Percentiles rank a stretch among this genome's conserved stretches.
These are phyloP conservation scores for Heterodera filipjevi DNA, from an alignment of 2,888 invertebrate genomes.

Conservation along the genomic window DNA sequence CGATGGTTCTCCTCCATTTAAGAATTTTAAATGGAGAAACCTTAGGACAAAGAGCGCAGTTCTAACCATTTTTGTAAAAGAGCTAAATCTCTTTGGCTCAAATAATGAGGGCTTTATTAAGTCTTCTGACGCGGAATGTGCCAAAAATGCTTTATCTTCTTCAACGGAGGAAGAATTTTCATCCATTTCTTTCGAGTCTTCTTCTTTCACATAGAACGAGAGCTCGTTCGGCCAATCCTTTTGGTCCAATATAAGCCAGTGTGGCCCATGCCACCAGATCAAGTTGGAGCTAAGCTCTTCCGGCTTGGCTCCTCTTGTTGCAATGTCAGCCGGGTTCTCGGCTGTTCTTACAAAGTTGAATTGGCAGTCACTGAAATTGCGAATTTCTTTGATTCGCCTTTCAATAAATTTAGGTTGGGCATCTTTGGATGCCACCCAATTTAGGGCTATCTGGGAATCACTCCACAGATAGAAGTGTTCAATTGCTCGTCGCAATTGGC, in stretches of 20 bases:
- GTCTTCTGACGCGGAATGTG: neutral
- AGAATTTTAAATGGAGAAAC: neutral
- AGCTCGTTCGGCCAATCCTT: too few species aligned
- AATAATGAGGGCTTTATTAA: neutral
- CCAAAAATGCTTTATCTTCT: neutral
- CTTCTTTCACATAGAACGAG: too few species aligned
- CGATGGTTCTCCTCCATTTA: neutral
- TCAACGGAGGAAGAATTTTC: neutral
- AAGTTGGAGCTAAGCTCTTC: neutral
- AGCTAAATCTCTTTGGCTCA: neutral
- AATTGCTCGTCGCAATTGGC: neutral
- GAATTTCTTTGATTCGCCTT: conserved; percentile 17
- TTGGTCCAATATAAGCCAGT: neutral
- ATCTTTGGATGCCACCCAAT: neutral
- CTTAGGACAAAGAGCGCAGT: neutral
- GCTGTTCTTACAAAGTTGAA: conserved; percentile 24
- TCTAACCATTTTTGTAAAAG: neutral
- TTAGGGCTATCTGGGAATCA: conserved; percentile 10
- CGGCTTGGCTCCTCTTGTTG: conserved; percentile 11
- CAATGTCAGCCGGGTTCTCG: conserved; percentile 30
- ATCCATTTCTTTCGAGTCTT: too few species aligned
- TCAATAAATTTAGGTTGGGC: conserved; percentile 16
- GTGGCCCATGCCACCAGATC: conserved; percentile 29
- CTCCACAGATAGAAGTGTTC: neutral
- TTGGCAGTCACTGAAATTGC: neutral